Conservation (phyloP, 2,888 invertebrate genomes). For the Sphinx pinastri region DNA sequence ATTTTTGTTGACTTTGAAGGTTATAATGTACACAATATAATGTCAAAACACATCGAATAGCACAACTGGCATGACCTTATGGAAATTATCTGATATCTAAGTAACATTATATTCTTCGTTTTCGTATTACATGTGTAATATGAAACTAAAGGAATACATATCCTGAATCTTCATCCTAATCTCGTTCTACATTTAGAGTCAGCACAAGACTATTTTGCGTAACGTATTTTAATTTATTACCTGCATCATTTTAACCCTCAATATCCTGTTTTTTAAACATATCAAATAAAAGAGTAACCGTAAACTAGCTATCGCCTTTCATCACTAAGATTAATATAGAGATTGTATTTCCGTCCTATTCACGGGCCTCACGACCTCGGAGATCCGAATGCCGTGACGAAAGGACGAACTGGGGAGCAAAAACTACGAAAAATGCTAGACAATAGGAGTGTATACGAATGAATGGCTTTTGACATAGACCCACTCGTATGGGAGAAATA, state of each 20-base stretch:
- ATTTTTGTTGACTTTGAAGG: constrained; percentile 5
- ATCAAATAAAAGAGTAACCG: constrained; percentile 1
- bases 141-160: background rate
- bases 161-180: too few species aligned
- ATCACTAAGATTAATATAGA: constrained; percentile 13
- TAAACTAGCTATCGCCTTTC: constrained; percentile 1
- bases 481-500: constrained; percentile 47
- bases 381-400: constrained; percentile 57
- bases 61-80: background rate
- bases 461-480: constrained; percentile 45
- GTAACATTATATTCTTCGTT: background rate
- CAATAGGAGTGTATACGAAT: constrained; percentile 40
- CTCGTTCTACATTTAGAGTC: too few species aligned
- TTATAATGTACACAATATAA: background rate
- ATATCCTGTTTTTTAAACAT: background rate
- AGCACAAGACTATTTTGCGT: too few species aligned
- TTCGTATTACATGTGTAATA: background rate
- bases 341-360: constrained; percentile 46
- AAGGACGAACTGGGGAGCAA: constrained; percentile 57
- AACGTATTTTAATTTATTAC: too few species aligned
- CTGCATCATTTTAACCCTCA: too few species aligned
- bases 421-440: constrained; percentile 46
- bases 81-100: background rate
- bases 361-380: constrained; percentile 62
- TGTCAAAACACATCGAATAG: background rate